A percentile compares a stretch with the other conserved stretches of the same genome.
phyloP scores from a whole-genome alignment of 2,888 invertebrate species.

The Crossocerus cetratus region DNA sequence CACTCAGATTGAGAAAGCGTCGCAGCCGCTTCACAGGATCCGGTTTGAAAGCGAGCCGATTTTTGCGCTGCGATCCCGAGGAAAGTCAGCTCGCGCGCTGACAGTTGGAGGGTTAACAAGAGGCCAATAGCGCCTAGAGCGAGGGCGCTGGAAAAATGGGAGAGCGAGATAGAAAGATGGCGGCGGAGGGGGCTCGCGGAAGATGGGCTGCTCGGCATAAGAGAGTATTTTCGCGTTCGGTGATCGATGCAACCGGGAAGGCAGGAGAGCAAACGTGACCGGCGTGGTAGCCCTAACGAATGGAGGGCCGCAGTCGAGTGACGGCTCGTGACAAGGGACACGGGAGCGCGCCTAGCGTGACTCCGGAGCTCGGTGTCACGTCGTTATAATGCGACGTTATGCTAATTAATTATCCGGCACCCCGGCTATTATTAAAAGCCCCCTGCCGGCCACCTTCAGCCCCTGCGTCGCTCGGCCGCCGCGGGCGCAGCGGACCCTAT shows the following conservation, averaged over 20 bases:
- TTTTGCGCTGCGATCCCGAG: too few relatives aligned
- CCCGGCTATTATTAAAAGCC: constrained; percentile 21
- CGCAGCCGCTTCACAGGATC: too few relatives aligned
- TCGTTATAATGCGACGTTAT: constrained; percentile 37
- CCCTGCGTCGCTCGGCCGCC: too few relatives aligned
- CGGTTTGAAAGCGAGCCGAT: too few relatives aligned
- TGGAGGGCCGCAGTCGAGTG: constrained; percentile 26
- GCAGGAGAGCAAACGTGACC: constrained; percentile 34
- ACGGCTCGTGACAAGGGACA: constrained; percentile 39
- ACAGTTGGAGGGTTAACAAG: constrained; percentile 35
- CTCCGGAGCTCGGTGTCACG: constrained; percentile 18
- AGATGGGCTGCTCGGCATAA: constrained; percentile 16
- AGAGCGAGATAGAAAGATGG: not conserved
- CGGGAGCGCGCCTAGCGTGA: constrained; percentile 35
- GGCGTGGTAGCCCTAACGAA: constrained; percentile 37
- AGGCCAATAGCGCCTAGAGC: constrained; percentile 7
- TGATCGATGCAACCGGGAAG: constrained; percentile 37
- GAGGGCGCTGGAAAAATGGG: not conserved
- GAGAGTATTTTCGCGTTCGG: constrained; percentile 33
- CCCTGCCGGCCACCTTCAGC: not conserved
- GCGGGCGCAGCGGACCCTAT: too few relatives aligned
- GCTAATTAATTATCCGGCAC: constrained; percentile 41
- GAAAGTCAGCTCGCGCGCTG: not conserved
- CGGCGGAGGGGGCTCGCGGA: constrained; percentile 18
- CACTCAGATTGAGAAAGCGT: too few relatives aligned